Percentiles rank a stretch among this genome's conserved stretches.
phyloP scores from a whole-genome alignment of 1,140 invertebrate genomes.

The Cyrtorhinus lividipennis region DNA sequence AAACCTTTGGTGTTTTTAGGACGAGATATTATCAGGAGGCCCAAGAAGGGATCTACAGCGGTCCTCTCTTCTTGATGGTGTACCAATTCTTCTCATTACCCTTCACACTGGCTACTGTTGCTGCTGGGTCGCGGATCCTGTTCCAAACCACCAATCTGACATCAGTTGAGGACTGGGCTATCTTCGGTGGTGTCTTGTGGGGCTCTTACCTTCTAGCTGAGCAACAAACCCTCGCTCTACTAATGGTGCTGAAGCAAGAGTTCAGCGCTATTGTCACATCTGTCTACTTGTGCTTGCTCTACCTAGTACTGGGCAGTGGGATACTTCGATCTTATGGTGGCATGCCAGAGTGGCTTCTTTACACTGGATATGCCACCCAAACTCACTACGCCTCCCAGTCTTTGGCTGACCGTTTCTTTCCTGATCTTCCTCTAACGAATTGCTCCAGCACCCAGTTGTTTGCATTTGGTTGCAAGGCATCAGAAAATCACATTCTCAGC shows the following conservation, averaged over 20 bases:
- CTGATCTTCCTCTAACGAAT: conserved; percentile 26
- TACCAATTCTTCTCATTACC: conserved; percentile 66
- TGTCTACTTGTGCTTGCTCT: conserved; percentile 49
- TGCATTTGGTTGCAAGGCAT: conserved; percentile 45
- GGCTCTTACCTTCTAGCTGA: conserved; percentile 67
- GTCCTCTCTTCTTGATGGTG: conserved; percentile 63
- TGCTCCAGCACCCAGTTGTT: conserved; percentile 12
- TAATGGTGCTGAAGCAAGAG: conserved; percentile 64
- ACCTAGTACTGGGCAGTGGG: conserved; percentile 58
- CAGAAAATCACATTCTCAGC: conserved; percentile 49
- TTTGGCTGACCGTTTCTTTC: conserved; percentile 47
- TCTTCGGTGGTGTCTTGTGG: conserved; percentile 44
- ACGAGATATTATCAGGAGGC: conserved; percentile 81
- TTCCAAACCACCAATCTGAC: conserved; percentile 26
- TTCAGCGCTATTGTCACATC: conserved; percentile 59
- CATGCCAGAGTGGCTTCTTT: conserved; percentile 62
- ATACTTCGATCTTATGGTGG: conserved; percentile 49
- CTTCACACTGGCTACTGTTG: conserved; percentile 55
- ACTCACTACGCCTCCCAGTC: conserved; percentile 56
- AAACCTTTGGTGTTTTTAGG: conserved; percentile 61
- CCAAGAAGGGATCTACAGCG: conserved; percentile 73
- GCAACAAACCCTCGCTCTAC: conserved; percentile 63
- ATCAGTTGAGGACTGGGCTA: conserved; percentile 21
- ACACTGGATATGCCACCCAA: conserved; percentile 61
- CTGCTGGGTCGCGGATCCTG: conserved; percentile 48